Percentiles rank a stretch among this genome's conserved stretches.
phyloP scores from a whole-genome alignment of 2,113 vertebrate species.

The Thunnus maccoyii region DNA sequence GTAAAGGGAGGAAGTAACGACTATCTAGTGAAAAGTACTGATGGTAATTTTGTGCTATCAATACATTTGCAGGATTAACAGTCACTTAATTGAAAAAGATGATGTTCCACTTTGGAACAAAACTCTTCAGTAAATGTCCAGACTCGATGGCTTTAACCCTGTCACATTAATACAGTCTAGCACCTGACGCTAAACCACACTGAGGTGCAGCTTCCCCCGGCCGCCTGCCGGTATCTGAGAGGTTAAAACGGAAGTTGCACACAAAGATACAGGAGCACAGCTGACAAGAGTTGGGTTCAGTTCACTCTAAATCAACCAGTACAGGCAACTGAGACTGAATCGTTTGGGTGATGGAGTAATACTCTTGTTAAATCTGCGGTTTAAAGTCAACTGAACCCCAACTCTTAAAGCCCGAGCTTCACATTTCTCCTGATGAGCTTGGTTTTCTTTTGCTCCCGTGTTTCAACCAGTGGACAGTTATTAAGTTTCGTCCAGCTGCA shows the following conservation, averaged over 20 bases:
- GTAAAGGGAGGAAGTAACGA: constrained; percentile 33
- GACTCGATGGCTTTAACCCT: constrained; percentile 54
- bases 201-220: constrained; percentile 4
- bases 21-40: constrained; percentile 19
- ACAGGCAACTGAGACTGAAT: not conserved
- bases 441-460: not conserved
- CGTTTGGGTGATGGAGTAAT: not conserved
- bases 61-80: constrained; percentile 42
- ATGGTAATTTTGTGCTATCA: constrained; percentile 32
- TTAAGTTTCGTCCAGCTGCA: constrained; percentile 91
- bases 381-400: constrained; percentile 25
- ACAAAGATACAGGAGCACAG: constrained; percentile 20
- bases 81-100: constrained; percentile 46
- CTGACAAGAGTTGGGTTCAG: constrained; percentile 41
- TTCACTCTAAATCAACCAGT: constrained; percentile 4
- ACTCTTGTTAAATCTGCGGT: not conserved
- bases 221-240: constrained; percentile 8
- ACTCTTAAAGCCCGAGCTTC: constrained; percentile 30
- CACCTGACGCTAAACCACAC: constrained; percentile 6
- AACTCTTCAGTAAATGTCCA: constrained; percentile 27
- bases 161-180: constrained; percentile 19
- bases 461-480: not conserved
- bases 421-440: not conserved
- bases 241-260: not conserved
- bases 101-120: constrained; percentile 59